These are phyloP conservation scores for Syngnathus scovelli DNA, from an alignment of 2,113 vertebrate genomes.

Conservation along the genomic window DNA sequence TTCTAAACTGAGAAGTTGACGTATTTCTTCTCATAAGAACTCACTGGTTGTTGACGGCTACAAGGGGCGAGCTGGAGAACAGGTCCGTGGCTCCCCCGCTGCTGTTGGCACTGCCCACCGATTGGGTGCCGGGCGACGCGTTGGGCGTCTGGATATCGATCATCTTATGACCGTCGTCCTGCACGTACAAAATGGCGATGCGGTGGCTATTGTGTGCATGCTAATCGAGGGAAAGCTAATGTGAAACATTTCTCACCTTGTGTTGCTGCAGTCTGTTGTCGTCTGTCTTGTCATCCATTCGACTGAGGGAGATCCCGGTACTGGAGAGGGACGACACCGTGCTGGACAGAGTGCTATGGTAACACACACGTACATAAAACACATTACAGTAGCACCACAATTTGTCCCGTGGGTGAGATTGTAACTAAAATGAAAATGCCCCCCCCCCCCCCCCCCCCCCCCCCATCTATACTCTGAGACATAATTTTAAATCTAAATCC, in stretches of 20 bases:
- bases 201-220: neutral
- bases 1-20: neutral
- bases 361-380: constrained; percentile 20
- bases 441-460: no score
- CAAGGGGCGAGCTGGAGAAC: constrained; percentile 75
- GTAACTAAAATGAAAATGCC: no score
- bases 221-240: neutral
- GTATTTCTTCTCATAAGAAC: constrained; percentile 2
- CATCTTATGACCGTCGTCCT: constrained; percentile 83
- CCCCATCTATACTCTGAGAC: neutral
- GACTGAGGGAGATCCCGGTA: constrained; percentile 82
- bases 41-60: constrained; percentile 82
- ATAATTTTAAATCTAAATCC: neutral
- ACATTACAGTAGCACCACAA: neutral
- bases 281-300: constrained; percentile 78
- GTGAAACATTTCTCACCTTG: constrained; percentile 45
- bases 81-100: constrained; percentile 76
- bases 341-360: constrained; percentile 74
- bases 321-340: constrained; percentile 81
- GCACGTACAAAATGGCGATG: constrained; percentile 15
- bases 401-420: neutral
- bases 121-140: constrained; percentile 83
- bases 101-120: constrained; percentile 81
- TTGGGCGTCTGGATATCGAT: constrained; percentile 81
- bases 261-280: constrained; percentile 65